Percentiles rank a stretch among this genome's conserved stretches.
phyloP scores from a whole-genome alignment of 2,113 vertebrate genomes.

The Bathybates hornii region DNA sequence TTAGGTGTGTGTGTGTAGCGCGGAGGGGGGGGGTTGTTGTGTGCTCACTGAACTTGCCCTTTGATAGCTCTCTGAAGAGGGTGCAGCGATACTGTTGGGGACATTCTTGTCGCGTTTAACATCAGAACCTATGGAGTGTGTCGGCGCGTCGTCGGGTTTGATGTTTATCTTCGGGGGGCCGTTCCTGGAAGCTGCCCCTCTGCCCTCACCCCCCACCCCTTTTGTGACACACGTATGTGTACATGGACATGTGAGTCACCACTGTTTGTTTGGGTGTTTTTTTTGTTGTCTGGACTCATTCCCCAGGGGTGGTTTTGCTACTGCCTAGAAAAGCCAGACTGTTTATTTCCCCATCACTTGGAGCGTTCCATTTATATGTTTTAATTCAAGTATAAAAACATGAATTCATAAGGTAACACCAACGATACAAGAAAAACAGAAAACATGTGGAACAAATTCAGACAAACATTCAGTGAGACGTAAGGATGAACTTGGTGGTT shows the following conservation, averaged over 20 bases:
- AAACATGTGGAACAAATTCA: not conserved
- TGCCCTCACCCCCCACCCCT: not conserved
- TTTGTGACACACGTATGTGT: not conserved
- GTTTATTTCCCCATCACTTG: not conserved
- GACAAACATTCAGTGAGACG: not conserved
- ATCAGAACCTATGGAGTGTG: slow-evolving; percentile 56
- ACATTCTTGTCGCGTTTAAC: slow-evolving; percentile 54
- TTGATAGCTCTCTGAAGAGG: slow-evolving; percentile 57
- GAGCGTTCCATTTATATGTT: not conserved
- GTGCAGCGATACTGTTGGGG: slow-evolving; percentile 38
- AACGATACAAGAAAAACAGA: not conserved
- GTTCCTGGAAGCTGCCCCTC: not conserved
- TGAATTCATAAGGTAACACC: not conserved
- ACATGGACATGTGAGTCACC: not conserved
- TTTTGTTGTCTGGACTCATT: slow-evolving; percentile 23
- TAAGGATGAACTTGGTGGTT: not conserved
- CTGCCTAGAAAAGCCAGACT: not conserved
- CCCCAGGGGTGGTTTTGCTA: not conserved
- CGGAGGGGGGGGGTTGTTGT: not conserved
- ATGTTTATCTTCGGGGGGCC: slow-evolving; percentile 38
- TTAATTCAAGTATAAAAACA: not conserved
- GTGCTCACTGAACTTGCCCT: slow-evolving; percentile 49
- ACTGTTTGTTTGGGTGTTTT: slow-evolving; percentile 1
- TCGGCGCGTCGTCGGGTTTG: slow-evolving; percentile 23
- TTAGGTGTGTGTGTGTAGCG: not conserved